Evolutionary conservation across 2,888 invertebrate genomes (phyloP), one percentile per base, ranked within the genome.

Genomic region (Ochlodes sylvanus): DNA sequence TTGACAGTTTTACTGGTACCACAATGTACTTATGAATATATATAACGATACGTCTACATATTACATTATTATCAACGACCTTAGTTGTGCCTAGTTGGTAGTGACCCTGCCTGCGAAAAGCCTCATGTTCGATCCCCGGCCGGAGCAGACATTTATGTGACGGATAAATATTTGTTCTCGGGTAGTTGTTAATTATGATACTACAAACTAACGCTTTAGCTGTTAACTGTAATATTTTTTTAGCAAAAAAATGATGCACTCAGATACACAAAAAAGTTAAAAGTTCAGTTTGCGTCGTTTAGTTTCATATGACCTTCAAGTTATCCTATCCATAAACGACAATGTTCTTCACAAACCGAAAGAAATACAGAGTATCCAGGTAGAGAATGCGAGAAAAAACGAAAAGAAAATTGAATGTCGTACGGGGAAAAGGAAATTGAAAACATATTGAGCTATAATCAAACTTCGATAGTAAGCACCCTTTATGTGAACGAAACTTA

Each of bases 361-460:
- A 21, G 52, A 66, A 32, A 58, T 55, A 21, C n/a, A 47, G 3
- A 14, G 21, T 32, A 38, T 41, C 38, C 50, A 65, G 58, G 56
- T 65, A 57, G 9, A 9, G 32, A 60, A 44, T 21, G 2, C 15
- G 32, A 15, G 21, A 66, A 52, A 44, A 42, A 38, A 38, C 21
- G 19, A 41, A 27, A 27, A 32, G 60, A 60, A 66, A 60, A 60
- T 58, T 60, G 52, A 15, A 66, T 32, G 10, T 47, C 34, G 21
- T 52, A 41, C 17, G 9, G 17, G 47, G 58, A 27, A 65, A 47
- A 50, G 65, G 57, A 66, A 66, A 58, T 66, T 58, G 65, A 42
- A 41, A 58, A 58, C 58, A 32, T 58, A 65, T 58, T 52, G 65
- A 42, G 65, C 50, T 41, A 65, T 65, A 65, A 65, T 58, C 58